Percentiles rank a stretch among this genome's conserved stretches.
Evolutionary conservation across 2,888 invertebrate species (phyloP).

Genomic region (Agonum fuliginosum): DNA sequence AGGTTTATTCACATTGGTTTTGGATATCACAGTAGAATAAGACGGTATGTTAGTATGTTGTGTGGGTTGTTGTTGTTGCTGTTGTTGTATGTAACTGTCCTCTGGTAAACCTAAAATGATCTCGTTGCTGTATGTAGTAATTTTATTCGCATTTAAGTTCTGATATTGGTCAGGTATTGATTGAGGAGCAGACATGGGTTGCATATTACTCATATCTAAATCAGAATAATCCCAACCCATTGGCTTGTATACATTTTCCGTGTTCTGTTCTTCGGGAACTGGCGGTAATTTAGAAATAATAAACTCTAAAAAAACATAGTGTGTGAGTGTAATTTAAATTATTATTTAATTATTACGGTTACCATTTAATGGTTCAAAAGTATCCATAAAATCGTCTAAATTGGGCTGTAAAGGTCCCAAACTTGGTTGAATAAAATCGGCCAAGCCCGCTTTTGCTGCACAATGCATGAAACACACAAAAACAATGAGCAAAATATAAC

Average conservation of each 20-base stretch:
- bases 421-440: constrained; percentile 99
- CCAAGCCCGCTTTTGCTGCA: constrained; percentile 88
- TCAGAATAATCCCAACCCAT: constrained; percentile 67
- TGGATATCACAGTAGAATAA: constrained; percentile 58
- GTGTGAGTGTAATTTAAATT: neutral
- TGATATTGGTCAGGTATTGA: constrained; percentile 9
- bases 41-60: constrained; percentile 59
- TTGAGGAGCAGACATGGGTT: constrained; percentile 52
- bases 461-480: constrained; percentile 25
- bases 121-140: constrained; percentile 46
- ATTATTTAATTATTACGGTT: constrained; percentile 63
- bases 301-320: constrained; percentile 72
- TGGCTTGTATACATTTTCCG: constrained; percentile 63
- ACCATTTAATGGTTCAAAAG: constrained; percentile 90
- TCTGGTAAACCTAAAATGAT: constrained; percentile 42
- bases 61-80: constrained; percentile 60
- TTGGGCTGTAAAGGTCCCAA: constrained; percentile 97
- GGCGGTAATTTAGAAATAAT: constrained; percentile 76
- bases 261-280: constrained; percentile 76
- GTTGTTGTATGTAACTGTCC: constrained; percentile 50
- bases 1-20: constrained; percentile 43
- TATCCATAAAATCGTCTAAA: constrained; percentile 96
- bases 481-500: constrained; percentile 33
- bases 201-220: constrained; percentile 64
- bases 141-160: constrained; percentile 4